phyloP scores from a whole-genome alignment of 1,140 invertebrate species.

The Drosophila bifasciata region DNA sequence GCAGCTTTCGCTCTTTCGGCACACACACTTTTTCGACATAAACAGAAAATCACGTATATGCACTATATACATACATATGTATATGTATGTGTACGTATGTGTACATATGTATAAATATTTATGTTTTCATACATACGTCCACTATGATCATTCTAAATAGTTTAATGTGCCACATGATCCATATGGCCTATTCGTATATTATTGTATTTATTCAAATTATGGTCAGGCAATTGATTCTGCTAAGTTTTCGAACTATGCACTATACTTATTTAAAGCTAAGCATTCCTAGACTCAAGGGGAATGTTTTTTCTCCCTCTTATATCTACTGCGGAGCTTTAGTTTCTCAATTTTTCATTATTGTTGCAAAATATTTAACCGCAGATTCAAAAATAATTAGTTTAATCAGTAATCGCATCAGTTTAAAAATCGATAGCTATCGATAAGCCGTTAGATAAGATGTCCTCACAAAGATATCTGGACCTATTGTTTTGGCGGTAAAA shows the following conservation, averaged over 20 bases:
- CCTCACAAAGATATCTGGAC: not conserved
- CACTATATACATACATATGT: not conserved
- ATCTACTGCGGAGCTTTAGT: constrained; percentile 26
- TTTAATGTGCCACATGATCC: too few species aligned
- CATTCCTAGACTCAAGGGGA: not conserved
- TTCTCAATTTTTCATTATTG: too few species aligned
- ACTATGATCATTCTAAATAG: too few species aligned
- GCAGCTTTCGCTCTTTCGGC: not conserved
- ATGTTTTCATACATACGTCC: too few species aligned
- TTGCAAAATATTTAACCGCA: not conserved
- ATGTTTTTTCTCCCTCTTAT: constrained; percentile 39
- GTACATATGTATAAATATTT: too few species aligned
- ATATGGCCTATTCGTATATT: too few species aligned
- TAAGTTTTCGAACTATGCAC: not conserved
- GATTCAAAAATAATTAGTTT: not conserved
- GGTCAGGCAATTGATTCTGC: too few species aligned
- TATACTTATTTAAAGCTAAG: not conserved
- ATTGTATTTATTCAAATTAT: too few species aligned
- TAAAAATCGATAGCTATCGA: constrained; percentile 13
- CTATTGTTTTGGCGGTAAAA: not conserved
- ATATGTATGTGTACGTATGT: too few species aligned
- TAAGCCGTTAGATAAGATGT: not conserved
- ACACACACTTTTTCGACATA: too few species aligned
- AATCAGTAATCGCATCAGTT: constrained; percentile 17
- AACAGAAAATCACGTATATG: too few species aligned